Conservation (phyloP, 1,140 invertebrate genomes). For the Polypedilum vanderplanki region DNA sequence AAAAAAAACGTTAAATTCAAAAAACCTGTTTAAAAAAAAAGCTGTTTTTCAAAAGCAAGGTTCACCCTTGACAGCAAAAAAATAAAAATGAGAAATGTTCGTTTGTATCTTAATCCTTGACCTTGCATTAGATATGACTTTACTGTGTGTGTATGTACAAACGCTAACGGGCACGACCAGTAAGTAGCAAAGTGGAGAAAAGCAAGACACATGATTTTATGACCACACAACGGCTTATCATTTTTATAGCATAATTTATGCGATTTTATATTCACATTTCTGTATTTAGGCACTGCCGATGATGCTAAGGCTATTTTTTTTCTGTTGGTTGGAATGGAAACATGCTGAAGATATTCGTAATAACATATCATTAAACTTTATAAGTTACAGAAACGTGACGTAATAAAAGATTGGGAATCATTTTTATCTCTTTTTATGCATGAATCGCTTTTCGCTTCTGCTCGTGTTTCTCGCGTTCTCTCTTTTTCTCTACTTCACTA, state of each 20-base stretch:
- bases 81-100: too few species aligned
- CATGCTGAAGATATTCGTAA: neutral
- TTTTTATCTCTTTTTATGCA: slow-evolving; percentile 8
- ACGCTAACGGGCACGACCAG: too few species aligned
- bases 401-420: slow-evolving; percentile 25
- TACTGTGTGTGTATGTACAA: too few species aligned
- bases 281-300: neutral
- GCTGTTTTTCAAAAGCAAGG: too few species aligned
- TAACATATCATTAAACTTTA: slow-evolving; percentile 28
- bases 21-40: too few species aligned
- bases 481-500: neutral
- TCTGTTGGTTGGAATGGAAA: neutral
- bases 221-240: slow-evolving; percentile 21
- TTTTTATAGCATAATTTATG: slow-evolving; percentile 27
- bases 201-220: slow-evolving; percentile 22
- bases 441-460: neutral
- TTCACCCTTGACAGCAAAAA: too few species aligned
- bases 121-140: neutral
- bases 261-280: slow-evolving; percentile 16
- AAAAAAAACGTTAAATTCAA: too few species aligned
- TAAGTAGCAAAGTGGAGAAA: too few species aligned
- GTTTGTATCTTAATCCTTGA: slow-evolving; percentile 20
- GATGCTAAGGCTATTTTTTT: neutral
- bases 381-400: slow-evolving; percentile 24
- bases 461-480: neutral